Percentiles rank a stretch among this genome's conserved stretches.
Conservation (phyloP, 2,797 vertebrate genomes). For the Halcyon leucocephala region DNA sequence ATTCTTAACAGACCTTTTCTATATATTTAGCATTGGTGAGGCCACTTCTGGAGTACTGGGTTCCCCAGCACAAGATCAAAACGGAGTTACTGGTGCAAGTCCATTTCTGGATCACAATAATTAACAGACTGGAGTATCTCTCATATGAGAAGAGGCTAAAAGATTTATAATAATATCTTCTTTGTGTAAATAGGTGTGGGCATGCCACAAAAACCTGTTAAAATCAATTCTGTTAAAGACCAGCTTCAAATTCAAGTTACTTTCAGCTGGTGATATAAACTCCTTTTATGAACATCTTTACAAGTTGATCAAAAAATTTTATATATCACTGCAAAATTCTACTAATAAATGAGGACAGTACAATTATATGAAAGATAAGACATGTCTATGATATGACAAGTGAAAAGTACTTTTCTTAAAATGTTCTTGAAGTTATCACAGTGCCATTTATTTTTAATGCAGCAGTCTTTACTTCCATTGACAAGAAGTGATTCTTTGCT, state of each 20-base stretch:
- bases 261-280: background rate
- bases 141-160: background rate
- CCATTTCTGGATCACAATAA: background rate
- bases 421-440: background rate
- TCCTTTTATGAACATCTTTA: background rate
- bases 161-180: background rate
- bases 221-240: background rate
- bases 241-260: background rate
- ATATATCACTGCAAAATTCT: background rate
- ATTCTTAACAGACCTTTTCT: background rate
- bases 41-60: background rate
- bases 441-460: background rate
- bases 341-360: background rate
- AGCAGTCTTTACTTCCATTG: background rate
- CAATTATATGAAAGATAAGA: background rate
- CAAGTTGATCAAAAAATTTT: background rate
- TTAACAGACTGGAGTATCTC: background rate
- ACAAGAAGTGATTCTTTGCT: background rate
- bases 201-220: background rate
- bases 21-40: background rate
- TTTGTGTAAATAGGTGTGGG: accelerated
- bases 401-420: background rate
- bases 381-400: background rate
- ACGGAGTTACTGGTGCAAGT: background rate
- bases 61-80: background rate